Conservation (phyloP, 1,140 invertebrate species). For the Matsumurasca onukii region DNA sequence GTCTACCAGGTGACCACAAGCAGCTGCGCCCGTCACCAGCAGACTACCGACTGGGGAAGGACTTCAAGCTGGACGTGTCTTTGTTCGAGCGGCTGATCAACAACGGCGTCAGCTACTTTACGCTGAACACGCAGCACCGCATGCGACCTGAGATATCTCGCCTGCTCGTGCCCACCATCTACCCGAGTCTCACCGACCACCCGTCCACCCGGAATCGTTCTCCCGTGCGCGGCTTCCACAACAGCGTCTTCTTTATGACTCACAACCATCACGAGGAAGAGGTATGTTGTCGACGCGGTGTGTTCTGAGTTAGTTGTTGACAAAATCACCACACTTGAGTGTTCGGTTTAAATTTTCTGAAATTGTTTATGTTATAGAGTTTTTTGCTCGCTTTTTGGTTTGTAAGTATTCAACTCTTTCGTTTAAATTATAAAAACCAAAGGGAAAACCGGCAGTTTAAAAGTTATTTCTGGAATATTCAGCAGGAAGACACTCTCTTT, state of each 20-base stretch:
- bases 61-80: conserved; percentile 66
- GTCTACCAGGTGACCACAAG: conserved; percentile 74
- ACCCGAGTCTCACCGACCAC: conserved; percentile 57
- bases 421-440: no score
- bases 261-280: conserved; percentile 56
- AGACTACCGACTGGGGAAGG: conserved; percentile 56
- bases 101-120: conserved; percentile 55
- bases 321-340: no score
- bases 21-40: conserved; percentile 68
- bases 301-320: no score
- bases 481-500: no score
- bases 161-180: conserved; percentile 62
- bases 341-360: no score
- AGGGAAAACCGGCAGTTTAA: no score
- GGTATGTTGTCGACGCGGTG: conserved; percentile 41
- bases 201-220: conserved; percentile 53
- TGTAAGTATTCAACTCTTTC: no score
- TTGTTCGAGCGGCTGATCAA: conserved; percentile 71
- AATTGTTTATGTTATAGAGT: no score
- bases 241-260: conserved; percentile 62
- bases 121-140: conserved; percentile 61
- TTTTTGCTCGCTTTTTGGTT: no score
- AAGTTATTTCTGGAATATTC: no score
- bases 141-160: conserved; percentile 65
- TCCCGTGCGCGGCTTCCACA: conserved; percentile 52